These are phyloP conservation scores for Strix aluco DNA, from an alignment of 2,113 vertebrate genomes.

Conservation along the genomic window DNA sequence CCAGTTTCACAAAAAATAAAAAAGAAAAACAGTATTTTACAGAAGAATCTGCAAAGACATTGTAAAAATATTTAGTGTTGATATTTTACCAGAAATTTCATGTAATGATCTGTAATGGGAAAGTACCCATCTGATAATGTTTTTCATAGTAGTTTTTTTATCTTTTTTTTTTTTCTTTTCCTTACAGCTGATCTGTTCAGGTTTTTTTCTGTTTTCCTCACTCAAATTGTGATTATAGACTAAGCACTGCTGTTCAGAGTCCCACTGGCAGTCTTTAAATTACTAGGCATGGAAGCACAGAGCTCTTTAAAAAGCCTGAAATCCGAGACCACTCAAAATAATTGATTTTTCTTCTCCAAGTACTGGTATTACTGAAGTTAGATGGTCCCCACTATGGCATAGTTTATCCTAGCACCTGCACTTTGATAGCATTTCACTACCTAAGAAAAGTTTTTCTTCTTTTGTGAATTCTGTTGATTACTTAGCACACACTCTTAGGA, in stretches of 20 bases:
- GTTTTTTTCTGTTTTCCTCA: not conserved
- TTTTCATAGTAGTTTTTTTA: not conserved
- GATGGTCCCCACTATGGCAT: not conserved
- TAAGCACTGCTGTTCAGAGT: not conserved
- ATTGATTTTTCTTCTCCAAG: slow-evolving; percentile 25
- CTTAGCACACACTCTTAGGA: not conserved
- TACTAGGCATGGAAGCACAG: not conserved
- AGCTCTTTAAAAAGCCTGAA: slow-evolving; percentile 13
- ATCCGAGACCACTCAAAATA: not conserved
- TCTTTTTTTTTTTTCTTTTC: not conserved
- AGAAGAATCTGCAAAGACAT: not conserved
- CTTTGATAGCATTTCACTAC: not conserved
- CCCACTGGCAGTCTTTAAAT: not conserved
- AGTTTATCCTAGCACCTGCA: not conserved
- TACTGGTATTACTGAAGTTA: not conserved
- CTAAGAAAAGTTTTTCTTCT: not conserved
- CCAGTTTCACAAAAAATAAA: not conserved
- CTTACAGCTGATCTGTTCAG: not conserved
- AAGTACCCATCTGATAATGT: not conserved
- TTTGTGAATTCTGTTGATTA: not conserved
- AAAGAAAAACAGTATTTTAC: too few relatives aligned
- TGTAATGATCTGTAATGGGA: not conserved
- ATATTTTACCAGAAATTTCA: not conserved
- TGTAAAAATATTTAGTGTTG: not conserved
- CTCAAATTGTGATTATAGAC: not conserved